Percentiles rank a stretch among this genome's conserved stretches.
These are phyloP conservation scores for Leucania comma DNA, from an alignment of 2,888 invertebrate species.

Conservation along the genomic window DNA sequence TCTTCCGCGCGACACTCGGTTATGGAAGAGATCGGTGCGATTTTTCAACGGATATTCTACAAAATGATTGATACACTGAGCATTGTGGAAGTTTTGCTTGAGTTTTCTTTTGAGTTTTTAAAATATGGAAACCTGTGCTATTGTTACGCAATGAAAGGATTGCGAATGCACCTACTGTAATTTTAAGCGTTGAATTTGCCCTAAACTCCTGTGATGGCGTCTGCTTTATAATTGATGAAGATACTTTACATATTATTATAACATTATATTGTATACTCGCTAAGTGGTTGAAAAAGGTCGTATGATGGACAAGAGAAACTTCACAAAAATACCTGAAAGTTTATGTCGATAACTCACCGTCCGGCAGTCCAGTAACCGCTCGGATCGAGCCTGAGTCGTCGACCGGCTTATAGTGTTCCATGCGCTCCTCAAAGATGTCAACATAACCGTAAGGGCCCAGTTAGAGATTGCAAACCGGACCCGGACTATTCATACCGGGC, in stretches of 20 bases:
- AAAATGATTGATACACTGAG: slow-evolving; percentile 51
- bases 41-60: slow-evolving; percentile 38
- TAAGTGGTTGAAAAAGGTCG: neutral
- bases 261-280: neutral
- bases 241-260: neutral
- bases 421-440: too few relatives aligned
- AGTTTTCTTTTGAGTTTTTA: slow-evolving; percentile 8
- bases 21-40: slow-evolving; percentile 10
- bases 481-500: too few relatives aligned
- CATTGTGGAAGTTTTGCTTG: slow-evolving; percentile 12
- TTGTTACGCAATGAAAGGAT: neutral
- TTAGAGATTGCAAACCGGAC: too few relatives aligned
- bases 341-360: too few relatives aligned
- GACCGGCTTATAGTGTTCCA: too few relatives aligned
- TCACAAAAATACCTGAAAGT: too few relatives aligned
- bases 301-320: too few relatives aligned
- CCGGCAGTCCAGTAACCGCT: too few relatives aligned
- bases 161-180: neutral
- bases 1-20: slow-evolving; percentile 3
- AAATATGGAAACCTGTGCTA: neutral
- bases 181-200: neutral
- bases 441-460: too few relatives aligned
- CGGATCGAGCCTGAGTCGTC: too few relatives aligned
- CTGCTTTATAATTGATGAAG: neutral
- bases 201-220: neutral